phyloP scores from a whole-genome alignment of 2,888 invertebrate species.

The Lysandra bellargus region DNA sequence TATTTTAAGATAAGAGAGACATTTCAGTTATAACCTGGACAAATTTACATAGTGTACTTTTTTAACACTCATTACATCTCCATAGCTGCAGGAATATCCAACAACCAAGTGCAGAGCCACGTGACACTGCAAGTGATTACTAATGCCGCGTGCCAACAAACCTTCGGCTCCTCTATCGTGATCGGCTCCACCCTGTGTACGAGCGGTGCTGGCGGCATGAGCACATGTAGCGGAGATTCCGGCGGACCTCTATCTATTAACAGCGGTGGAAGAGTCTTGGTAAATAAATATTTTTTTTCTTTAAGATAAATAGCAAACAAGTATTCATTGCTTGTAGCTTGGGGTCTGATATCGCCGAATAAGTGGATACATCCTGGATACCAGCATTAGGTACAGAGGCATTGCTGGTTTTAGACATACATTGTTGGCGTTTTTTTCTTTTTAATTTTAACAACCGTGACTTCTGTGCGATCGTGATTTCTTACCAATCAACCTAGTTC shows the following conservation, averaged over 20 bases:
- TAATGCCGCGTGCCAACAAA: slow-evolving; percentile 40
- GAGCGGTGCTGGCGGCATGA: slow-evolving; percentile 40
- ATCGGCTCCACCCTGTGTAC: slow-evolving; percentile 41
- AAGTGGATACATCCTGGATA: no score
- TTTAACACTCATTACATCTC: not conserved
- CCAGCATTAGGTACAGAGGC: no score
- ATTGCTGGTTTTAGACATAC: no score
- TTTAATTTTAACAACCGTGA: no score
- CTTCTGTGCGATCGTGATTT: no score
- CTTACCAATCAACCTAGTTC: no score
- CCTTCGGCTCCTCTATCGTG: slow-evolving; percentile 30
- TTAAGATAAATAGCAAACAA: no score
- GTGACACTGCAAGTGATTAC: slow-evolving; percentile 50
- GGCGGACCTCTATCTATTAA: slow-evolving; percentile 43
- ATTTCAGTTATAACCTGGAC: no score
- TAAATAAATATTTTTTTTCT: not conserved
- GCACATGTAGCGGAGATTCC: slow-evolving; percentile 45
- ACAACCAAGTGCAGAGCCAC: slow-evolving; percentile 35
- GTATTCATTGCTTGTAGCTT: no score
- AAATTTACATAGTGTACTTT: not conserved
- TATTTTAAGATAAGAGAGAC: no score
- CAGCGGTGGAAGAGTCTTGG: slow-evolving; percentile 34
- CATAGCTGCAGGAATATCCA: slow-evolving; percentile 21
- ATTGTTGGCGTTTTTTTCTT: no score
- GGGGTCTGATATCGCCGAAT: no score